phyloP scores from a whole-genome alignment of 2,113 vertebrate species.

The Galeopterus variegatus region DNA sequence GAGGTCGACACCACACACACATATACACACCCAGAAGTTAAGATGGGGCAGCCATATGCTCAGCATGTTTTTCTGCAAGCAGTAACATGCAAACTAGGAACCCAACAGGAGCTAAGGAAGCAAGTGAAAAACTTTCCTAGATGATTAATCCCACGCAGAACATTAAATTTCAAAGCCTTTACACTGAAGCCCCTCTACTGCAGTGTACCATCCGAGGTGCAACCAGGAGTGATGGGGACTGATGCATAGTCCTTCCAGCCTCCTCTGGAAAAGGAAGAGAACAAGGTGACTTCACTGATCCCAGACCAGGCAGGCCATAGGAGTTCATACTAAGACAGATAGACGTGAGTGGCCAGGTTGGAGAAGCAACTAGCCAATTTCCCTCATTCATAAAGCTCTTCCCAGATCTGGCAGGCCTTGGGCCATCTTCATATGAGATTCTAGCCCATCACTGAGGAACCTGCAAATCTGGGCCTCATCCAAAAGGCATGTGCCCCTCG shows the following conservation, averaged over 20 bases:
- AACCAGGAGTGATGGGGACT: not conserved
- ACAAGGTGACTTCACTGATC: not conserved
- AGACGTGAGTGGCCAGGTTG: no score
- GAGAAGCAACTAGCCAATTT: not conserved
- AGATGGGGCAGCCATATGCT: not conserved
- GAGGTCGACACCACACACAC: not conserved
- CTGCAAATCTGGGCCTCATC: not conserved
- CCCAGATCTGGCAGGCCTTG: not conserved
- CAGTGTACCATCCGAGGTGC: not conserved
- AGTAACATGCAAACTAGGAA: not conserved
- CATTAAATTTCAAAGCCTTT: not conserved
- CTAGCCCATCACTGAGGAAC: not conserved
- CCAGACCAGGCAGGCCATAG: not conserved
- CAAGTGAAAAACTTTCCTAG: not conserved
- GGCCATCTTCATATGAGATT: not conserved
- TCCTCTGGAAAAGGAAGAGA: not conserved
- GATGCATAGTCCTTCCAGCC: not conserved
- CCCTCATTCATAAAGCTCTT: constrained; percentile 53
- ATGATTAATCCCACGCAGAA: not conserved
- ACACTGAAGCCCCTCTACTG: not conserved
- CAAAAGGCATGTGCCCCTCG: not conserved
- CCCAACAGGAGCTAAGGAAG: not conserved
- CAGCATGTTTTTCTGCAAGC: not conserved
- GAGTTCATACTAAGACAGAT: not conserved
- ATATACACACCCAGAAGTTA: not conserved